Percentiles rank a stretch among this genome's conserved stretches.
These are phyloP conservation scores for Aldabrachelys gigantea DNA, from an alignment of 2,113 vertebrate species.

Conservation along the genomic window DNA sequence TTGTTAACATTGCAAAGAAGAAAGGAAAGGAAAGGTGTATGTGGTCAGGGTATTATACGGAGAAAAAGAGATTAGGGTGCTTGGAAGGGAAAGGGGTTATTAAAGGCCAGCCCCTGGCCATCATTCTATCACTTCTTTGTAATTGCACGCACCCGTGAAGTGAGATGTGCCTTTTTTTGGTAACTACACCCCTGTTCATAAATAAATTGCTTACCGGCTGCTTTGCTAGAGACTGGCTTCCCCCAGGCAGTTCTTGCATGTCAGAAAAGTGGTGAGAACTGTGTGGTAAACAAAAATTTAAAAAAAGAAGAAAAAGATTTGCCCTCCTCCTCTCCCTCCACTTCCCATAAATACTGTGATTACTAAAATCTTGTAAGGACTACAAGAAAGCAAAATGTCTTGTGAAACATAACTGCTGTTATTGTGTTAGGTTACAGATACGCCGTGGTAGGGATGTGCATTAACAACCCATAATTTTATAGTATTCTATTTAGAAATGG, in stretches of 20 bases:
- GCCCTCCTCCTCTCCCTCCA: not conserved
- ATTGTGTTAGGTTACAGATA: slow-evolving; percentile 34
- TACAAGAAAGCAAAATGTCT: slow-evolving; percentile 52
- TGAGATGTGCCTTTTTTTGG: not conserved
- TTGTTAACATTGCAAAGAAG: not conserved
- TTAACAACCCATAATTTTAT: slow-evolving; percentile 32
- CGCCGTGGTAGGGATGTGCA: not conserved
- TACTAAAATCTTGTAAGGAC: slow-evolving; percentile 48
- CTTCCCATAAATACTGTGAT: slow-evolving; percentile 38
- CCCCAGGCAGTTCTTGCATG: slow-evolving; percentile 3
- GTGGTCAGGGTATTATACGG: not conserved
- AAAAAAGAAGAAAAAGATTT: slow-evolving; percentile 32
- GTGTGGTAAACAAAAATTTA: slow-evolving; percentile 35
- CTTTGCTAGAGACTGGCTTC: slow-evolving; percentile 22
- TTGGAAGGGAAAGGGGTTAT: not conserved
- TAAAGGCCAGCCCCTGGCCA: not conserved
- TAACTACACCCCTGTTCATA: slow-evolving; percentile 4
- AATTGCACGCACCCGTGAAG: not conserved
- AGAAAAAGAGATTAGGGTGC: not conserved
- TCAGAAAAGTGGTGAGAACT: slow-evolving; percentile 29
- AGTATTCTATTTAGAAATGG: slow-evolving; percentile 20
- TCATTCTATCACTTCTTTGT: not conserved
- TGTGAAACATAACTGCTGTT: slow-evolving; percentile 36
- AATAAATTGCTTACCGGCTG: slow-evolving; percentile 11
- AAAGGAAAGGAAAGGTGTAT: not conserved